Base-by-base conservation (phyloP, 2,113 vertebrate genomes). In the Oreochromis niloticus region DNA sequence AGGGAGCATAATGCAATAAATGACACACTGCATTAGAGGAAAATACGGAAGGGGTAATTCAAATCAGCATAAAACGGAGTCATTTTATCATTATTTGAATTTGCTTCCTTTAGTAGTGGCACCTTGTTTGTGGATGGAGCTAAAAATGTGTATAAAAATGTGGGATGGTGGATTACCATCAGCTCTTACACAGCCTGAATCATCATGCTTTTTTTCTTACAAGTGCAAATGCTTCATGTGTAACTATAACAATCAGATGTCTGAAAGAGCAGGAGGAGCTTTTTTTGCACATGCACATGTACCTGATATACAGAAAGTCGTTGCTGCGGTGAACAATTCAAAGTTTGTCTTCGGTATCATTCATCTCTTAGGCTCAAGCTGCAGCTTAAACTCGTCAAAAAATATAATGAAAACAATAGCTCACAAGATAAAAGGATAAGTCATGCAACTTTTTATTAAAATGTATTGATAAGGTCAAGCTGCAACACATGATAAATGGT, bases 121-220 rank as follows among this genome's bases (percentile, higher is more conserved):
- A 86, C 61, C 61, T 43, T 57, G 56, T 24, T 56, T 89, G 88
- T 81, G 63, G 75, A 87, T 80, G 86, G 86, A 88, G 66, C 83
- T 90, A 83, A 91, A 92, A 88, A 81, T 14, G 32, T 85, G 85
- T 84, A 89, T 71, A 41, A 89, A 83, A 68, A 7, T 68, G 85
- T 90, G 81, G 57, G 84, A 89, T 87, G 79, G 66, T 55, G 85
- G 71, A 85, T 92, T 82, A 85, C 83, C 57, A 86, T 36, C 81
- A 87, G 41, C 83, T 91, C 89, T 88, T 41, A 82, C 87, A 87
- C 55, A 87, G 78, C 55, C 82, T 81, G 84, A 91, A 87, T 87
- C 68, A 88, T 89, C 82, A 48, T 68, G 82, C 34, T 39, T 68
- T 68, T 34, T 68, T 75, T 39, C 32, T 84, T 27, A 36, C 63